phyloP scores from a whole-genome alignment of 1,140 invertebrate species.

The Cryptotermes secundus region DNA sequence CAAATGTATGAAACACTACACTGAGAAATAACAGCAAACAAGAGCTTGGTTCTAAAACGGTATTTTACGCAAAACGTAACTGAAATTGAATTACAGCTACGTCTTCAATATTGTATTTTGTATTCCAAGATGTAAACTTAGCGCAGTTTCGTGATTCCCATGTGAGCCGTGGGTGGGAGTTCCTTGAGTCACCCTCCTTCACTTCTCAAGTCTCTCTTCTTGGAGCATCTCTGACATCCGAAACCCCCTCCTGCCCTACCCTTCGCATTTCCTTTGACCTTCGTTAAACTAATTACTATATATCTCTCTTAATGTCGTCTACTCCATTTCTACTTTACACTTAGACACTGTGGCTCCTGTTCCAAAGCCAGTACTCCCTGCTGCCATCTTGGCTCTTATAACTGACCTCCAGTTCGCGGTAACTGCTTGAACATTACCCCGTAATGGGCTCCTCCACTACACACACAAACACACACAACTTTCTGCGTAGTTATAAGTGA shows the following conservation, averaged over 20 bases:
- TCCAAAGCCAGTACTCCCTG: neutral
- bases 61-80: neutral
- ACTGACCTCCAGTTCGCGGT: neutral
- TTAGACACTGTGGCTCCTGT: neutral
- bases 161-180: neutral
- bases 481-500: neutral
- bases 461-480: neutral
- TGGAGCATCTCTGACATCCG: neutral
- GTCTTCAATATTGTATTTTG: neutral
- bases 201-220: neutral
- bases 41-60: neutral
- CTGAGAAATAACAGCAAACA: neutral
- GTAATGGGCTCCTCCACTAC: neutral
- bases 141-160: neutral
- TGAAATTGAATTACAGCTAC: neutral
- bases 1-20: neutral
- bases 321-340: neutral
- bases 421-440: neutral
- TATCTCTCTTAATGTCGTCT: conserved; percentile 13
- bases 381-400: conserved; percentile 14
- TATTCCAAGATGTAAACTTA: neutral
- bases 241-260: neutral
- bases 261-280: neutral
- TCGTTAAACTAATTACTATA: conserved; percentile 18
- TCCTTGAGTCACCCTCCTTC: neutral